Base-by-base conservation (phyloP, 2,113 vertebrate genomes). In the Clarias macrocephalus region DNA sequence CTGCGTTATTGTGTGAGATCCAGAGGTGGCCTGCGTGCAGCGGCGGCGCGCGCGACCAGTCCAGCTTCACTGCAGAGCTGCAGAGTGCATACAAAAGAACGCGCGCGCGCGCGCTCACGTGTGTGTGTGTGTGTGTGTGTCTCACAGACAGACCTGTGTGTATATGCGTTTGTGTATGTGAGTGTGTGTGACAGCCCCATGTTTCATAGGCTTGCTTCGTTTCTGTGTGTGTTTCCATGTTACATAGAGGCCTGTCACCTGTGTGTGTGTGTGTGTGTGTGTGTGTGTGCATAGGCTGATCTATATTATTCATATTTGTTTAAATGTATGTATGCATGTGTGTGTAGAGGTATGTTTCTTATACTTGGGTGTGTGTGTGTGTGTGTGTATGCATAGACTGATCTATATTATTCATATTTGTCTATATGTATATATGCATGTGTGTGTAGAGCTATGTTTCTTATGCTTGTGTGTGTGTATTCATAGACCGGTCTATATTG, bases 1-100 rank as follows among this genome's bases (percentile, higher is more conserved):
- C 79, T 81, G 79, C 79, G 21, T 85, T 73, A 85, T 85, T 85
- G 83, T 85, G 83, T 48, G 83, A 57, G 83, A 85, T 85, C 83
- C 83, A 85, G 83, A 85, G 83, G 83, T 85, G 83, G 83, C 70
- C 70, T 81, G 79, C 59, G 79, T 81, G 8, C 79, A 81, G 57
- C 79, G 57, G 59, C 82, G 33, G 66, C 48, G 48, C 48, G 48
- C 65, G 52, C 48, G 82, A 57, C 66, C 66, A 21, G 63, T 70
- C 13, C 13, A 62, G 57, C 57, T 62, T 30, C 82, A 83, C 82
- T 83, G 82, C 82, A 83, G 82, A 83, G 42, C 83, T 85, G 83
- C 83, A 75, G 83, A 60, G 48, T 62, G 56, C 68, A 75, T 85
- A 75, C 70, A 85, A 75, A 75, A 85, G 70, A 75, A 82, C 16